Evolutionary conservation across 2,113 vertebrate genomes (phyloP), one percentile per base, ranked within the genome.

Genomic region (Mus pahari): DNA sequence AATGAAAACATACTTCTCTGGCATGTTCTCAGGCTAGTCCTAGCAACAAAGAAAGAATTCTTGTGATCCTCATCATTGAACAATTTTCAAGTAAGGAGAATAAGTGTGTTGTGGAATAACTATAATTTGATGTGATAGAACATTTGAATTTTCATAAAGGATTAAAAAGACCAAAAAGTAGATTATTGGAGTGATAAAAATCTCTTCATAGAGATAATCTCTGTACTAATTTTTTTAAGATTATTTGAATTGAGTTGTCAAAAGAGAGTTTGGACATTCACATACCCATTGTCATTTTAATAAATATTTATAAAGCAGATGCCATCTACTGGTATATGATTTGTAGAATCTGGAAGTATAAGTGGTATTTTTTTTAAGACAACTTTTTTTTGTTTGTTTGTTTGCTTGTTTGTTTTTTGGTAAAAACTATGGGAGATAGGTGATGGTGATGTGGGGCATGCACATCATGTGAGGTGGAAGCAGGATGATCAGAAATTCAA

Each of bases 81-180:
- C 83, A 66, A 79, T 48, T 73, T 68, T 84, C 88, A 91, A 64
- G 10, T 74, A 90, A 92, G 82, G 31, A 82, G 94, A 74, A 92
- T 22, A 83, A 92, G 55, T 70, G 5, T 68, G 60, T 9, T 24
- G 17, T 90, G 36, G 82, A 68, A 62, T 90, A 42, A 86, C 50
- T 87, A 24, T 26, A 28, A 22, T 53, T 94, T 45, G 73, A 58
- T 58, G 26, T 71, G 12, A 75, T 55, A 96, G 50, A 89, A 33
- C 55, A 91, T 39, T 28, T 53, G 33, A 19, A 17, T 8, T 68
- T 39, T 55, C 33, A 13, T 31, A 68, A 55, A 68, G 2, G 45
- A 53, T 91, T 31, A 28, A 42, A 75, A 48, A 90, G 48, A 75
- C 22, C 20, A 6, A 68, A 77, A 45, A 97, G 13, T 60, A 86